Conservation (phyloP, 2,888 invertebrate genomes). For the Gerris lacustris region DNA sequence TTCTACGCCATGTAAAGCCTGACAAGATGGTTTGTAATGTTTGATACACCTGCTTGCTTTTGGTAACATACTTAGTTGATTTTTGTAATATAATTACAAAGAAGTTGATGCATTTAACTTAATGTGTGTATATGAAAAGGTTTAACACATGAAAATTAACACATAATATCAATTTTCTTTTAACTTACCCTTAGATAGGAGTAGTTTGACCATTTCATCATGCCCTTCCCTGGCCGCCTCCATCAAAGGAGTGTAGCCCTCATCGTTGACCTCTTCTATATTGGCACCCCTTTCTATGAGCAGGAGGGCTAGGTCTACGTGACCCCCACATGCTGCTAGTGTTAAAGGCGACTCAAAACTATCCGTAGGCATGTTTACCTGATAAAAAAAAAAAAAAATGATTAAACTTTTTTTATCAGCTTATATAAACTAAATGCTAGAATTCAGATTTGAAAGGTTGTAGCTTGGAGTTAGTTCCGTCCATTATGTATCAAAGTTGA, state of each 20-base stretch:
- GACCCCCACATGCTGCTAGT: slow-evolving; percentile 95
- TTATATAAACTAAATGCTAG: too few species aligned
- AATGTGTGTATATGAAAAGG: too few species aligned
- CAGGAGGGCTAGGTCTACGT: slow-evolving; percentile 90
- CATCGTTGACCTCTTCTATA: slow-evolving; percentile 98
- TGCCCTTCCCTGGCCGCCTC: slow-evolving; percentile 98
- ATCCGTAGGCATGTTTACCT: slow-evolving; percentile 96
- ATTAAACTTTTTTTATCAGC: background rate
- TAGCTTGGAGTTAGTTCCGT: too few species aligned
- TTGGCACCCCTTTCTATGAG: slow-evolving; percentile 94
- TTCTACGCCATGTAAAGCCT: background rate
- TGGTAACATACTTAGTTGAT: too few species aligned
- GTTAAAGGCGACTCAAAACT: slow-evolving; percentile 98
- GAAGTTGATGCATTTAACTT: too few species aligned
- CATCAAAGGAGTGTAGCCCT: slow-evolving; percentile 98
- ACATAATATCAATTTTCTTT: too few species aligned
- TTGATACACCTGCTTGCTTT: too few species aligned
- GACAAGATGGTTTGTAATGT: background rate
- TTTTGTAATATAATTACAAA: too few species aligned
- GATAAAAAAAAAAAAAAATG: slow-evolving; percentile 19
- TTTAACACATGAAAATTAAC: too few species aligned
- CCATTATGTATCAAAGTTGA: too few species aligned
- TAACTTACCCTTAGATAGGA: slow-evolving; percentile 64
- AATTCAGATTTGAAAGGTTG: too few species aligned
- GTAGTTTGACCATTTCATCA: slow-evolving; percentile 91